phyloP scores from a whole-genome alignment of 2,797 vertebrate genomes.

The Ceryle rudis region DNA sequence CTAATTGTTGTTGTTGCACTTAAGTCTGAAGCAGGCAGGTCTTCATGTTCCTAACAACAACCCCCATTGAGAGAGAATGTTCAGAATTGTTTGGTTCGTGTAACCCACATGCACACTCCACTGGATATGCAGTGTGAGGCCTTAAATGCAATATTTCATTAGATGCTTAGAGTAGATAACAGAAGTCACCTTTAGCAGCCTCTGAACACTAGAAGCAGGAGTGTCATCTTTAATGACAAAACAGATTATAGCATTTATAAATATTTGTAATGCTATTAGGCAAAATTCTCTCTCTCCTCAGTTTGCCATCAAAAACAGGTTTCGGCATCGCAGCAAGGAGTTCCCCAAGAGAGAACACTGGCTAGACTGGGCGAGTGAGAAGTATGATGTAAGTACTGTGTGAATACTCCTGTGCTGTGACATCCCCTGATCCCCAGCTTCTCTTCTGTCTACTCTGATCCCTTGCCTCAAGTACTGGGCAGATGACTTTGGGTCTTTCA shows the following conservation, averaged over 20 bases:
- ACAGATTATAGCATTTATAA: background rate
- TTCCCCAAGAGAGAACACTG: conserved; percentile 91
- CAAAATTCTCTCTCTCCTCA: conserved; percentile 19
- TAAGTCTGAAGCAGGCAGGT: background rate
- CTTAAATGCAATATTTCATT: background rate
- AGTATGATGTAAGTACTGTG: conserved; percentile 84
- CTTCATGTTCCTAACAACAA: background rate
- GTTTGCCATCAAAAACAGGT: conserved; percentile 94
- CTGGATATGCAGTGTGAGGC: background rate
- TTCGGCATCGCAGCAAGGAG: conserved; percentile 82
- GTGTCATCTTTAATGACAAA: background rate
- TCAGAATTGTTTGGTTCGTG: background rate
- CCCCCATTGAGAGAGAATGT: fast-evolving
- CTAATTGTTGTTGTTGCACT: background rate
- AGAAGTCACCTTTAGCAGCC: background rate
- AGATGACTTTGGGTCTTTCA: background rate
- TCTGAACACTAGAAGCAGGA: background rate
- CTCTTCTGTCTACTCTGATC: background rate
- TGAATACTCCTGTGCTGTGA: background rate
- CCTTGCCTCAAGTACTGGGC: background rate
- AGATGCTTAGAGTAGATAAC: background rate
- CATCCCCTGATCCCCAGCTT: background rate
- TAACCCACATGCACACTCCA: background rate
- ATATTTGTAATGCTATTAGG: background rate
- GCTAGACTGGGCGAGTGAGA: conserved; percentile 96